Base-by-base conservation (phyloP, 2,888 invertebrate genomes). In the Pseudolycoriella hygida region DNA sequence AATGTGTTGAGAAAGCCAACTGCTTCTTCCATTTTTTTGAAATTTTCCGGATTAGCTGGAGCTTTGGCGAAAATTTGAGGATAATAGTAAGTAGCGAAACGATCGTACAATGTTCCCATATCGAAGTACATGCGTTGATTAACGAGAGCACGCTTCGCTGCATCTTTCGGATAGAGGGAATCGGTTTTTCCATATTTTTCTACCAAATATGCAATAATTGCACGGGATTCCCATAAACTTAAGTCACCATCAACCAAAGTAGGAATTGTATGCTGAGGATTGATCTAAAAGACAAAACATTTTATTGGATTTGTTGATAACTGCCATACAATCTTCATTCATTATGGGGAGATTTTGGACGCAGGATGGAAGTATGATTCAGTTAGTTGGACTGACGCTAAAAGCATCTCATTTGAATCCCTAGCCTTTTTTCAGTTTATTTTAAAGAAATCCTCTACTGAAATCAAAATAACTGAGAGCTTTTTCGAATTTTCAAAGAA, bases 181-280 rank as follows among this genome's bases (percentile, higher is more conserved):
- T 80, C 81, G 54, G 80, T 76, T 60, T 83, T 83, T 46, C 77
- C 84, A 60, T 88, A 88, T 57, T 82, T 79, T 64, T 78, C 79
- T 30, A 72, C 80, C 57, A 90, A 69, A 64, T 90, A 90, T 1
- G 74, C 69, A 61, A 79, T 73, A 59, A 89, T 88, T 50, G 86
- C 81, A 40, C 87, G 80, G 42, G 88, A 88, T 67, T 92, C 90
- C 74, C 80, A 83, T 48, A 92, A 62, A 8, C 73, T 64, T 57
- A 87, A 79, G 1, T 84, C 88, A 55, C 83, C 77, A 65, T 90
- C 90, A 50, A 81, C 77, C 46, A 90, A 62, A 0, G 86, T 86
- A 8, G 90, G 90, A 49, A 90, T 73, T 32, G 78, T 77, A 61
- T 88, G 88, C 64, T 87, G 85, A 1, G 86, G 85, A 61, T 86